Base-by-base conservation (phyloP, 2,797 vertebrate genomes). In the Cercopithecus petaurista region DNA sequence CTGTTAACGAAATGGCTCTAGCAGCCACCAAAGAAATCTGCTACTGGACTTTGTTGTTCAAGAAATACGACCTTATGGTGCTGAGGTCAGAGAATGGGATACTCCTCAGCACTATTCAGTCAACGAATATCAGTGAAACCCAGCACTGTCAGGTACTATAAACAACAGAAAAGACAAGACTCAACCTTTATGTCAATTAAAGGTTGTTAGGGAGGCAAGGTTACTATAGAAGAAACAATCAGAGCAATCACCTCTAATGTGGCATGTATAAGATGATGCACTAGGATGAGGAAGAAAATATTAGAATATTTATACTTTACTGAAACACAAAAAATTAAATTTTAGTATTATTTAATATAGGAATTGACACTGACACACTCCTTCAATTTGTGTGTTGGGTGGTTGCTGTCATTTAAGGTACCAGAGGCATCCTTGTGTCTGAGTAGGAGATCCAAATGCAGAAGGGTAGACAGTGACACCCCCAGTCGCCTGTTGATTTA, bases 251-350 rank as follows among this genome's bases (percentile, higher is more conserved):
- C 6, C 19, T n/a, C n/a, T 41, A 52, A 61, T 2, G 6, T 7
- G 2, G 17, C 36, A n/a, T 4, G 43, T 17, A 4, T 19, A 15
- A 89, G 50, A 55, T 86, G 50, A 55, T 6, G 39, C n/a, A 88
- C 7, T 8, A 61, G 36, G 24, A 75, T n/a, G 36, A 88, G 90
- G 80, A 73, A 90, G n/a, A 79, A 75, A 61, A 50, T 59, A 83
- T 43, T 22, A 80, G 70, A 59, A 55, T 30, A 43, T 9, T 79
- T 43, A 41, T 55, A 79, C 21, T 61, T 75, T 46, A 72, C 13
- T 93, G 28, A 84, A 96, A 88, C 67, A 48, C 52, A 82, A 61
- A 15, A 79, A 48, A 50, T 55, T 70, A 83, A 91, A 75, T 12
- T 21, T 76, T 41, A 50, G 11, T 57, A 81, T 33, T 57, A 88